These are phyloP conservation scores for Trichonephila clavata DNA, from an alignment of 1,140 invertebrate species.

Conservation along the genomic window DNA sequence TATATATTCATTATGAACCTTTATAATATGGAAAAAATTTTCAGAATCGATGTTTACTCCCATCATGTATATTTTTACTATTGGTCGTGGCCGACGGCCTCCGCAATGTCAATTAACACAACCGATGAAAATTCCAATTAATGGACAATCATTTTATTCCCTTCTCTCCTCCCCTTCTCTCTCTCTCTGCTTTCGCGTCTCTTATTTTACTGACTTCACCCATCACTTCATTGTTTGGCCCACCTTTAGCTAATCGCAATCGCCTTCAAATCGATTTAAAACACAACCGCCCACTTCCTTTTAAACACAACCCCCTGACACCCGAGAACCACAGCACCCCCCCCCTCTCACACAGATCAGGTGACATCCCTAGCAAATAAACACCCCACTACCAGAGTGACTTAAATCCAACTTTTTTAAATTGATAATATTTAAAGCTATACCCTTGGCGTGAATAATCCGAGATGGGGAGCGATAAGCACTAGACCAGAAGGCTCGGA, in stretches of 20 bases:
- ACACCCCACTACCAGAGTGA: conserved; percentile 15
- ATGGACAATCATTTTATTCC: too few relatives aligned
- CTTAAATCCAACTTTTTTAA: conserved; percentile 48
- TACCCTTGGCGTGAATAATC: conserved; percentile 42
- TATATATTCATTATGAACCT: too few relatives aligned
- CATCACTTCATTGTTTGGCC: background rate
- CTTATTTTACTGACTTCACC: background rate
- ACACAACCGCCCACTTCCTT: background rate
- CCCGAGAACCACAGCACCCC: background rate
- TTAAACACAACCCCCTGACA: background rate
- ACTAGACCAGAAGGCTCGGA: background rate
- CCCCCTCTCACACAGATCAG: background rate
- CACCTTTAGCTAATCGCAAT: background rate
- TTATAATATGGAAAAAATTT: too few relatives aligned
- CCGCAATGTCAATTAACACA: too few relatives aligned
- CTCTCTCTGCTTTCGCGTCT: too few relatives aligned
- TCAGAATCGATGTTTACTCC: too few relatives aligned
- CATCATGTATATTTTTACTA: too few relatives aligned
- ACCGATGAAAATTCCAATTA: too few relatives aligned
- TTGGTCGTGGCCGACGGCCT: too few relatives aligned
- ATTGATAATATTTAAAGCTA: conserved; percentile 46
- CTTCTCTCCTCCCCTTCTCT: too few relatives aligned
- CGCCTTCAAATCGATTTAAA: background rate
- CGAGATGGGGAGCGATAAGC: background rate
- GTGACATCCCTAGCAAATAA: background rate